Evolutionary conservation across 2,797 vertebrate species (phyloP).

Genomic region (Epinephelus awoara): DNA sequence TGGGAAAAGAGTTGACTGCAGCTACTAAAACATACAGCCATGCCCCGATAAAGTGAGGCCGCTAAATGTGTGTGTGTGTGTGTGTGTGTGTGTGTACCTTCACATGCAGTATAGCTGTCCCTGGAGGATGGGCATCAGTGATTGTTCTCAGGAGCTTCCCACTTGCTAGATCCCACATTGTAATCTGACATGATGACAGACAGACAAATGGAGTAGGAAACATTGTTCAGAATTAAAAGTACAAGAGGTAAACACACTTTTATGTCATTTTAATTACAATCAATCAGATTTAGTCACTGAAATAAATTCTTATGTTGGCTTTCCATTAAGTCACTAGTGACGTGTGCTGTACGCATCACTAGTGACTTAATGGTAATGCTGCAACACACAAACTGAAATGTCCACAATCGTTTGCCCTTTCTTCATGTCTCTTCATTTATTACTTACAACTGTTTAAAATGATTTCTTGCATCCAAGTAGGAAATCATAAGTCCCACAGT

Average conservation of each 20-base stretch:
- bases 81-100: conserved; percentile 86
- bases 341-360: too few species aligned
- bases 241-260: neutral
- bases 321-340: too few species aligned
- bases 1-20: neutral
- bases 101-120: conserved; percentile 96
- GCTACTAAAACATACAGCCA: neutral
- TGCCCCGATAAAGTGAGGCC: neutral
- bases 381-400: too few species aligned
- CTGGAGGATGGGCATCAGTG: conserved; percentile 97
- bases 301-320: neutral
- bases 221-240: neutral
- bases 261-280: neutral
- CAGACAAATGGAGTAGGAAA: neutral
- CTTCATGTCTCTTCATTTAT: too few species aligned
- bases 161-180: conserved; percentile 98
- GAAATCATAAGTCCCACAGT: too few species aligned
- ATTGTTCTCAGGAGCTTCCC: conserved; percentile 97
- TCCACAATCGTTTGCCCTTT: too few species aligned
- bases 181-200: conserved; percentile 86
- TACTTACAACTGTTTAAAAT: too few species aligned
- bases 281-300: neutral
- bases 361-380: too few species aligned
- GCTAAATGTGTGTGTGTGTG: too few species aligned
- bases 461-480: too few species aligned